Base-by-base conservation (phyloP, 2,113 vertebrate genomes). In the Alethe diademata region DNA sequence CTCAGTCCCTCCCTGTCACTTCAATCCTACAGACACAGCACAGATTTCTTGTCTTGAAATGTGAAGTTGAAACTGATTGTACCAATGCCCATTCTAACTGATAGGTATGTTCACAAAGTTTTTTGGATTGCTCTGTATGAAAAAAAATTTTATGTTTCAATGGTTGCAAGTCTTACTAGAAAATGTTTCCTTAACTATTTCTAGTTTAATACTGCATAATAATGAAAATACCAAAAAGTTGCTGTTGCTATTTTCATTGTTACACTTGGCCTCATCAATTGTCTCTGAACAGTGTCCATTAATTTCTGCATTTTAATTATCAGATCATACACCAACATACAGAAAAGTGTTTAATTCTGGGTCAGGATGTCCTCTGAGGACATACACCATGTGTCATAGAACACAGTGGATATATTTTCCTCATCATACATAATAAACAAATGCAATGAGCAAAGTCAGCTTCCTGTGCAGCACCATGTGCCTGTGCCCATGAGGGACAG, bases 261-360 rank as follows among this genome's bases (percentile, higher is more conserved):
- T 56, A 60, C 4, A 6, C 18, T 29, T 16, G 13, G 23, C 54
- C 31, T 78, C 47, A 71, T 24, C 31, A 51, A 13, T 11, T 1
- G 3, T 14, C 53, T 25, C 43, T 40, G 25, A 91, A 57, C 12
- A 71, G 25, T 2, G 1, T 48, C 50, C 31, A 60, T 1, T 18
- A 36, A 73, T 24, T 47, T 72, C 51, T 36, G 17, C 4, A 64
- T 62, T 85, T 74, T 58, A 78, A 51, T 64, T 36, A 56, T 6
- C 26, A 78, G 53, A 33, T 8, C 12, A 25, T 15, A n/a, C 8
- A 53, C 4, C 17, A 42, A 61, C 51, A 29, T 14, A 50, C 3
- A 86, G 31, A 47, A 42, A 17, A 5, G 2, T 6, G 17, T 25
- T 78, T 83, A 8, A 36, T 47, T 65, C 12, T 0, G 0, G 1